Conservation (phyloP, 2,888 invertebrate species). For the Orthonychiurus folsomi region DNA sequence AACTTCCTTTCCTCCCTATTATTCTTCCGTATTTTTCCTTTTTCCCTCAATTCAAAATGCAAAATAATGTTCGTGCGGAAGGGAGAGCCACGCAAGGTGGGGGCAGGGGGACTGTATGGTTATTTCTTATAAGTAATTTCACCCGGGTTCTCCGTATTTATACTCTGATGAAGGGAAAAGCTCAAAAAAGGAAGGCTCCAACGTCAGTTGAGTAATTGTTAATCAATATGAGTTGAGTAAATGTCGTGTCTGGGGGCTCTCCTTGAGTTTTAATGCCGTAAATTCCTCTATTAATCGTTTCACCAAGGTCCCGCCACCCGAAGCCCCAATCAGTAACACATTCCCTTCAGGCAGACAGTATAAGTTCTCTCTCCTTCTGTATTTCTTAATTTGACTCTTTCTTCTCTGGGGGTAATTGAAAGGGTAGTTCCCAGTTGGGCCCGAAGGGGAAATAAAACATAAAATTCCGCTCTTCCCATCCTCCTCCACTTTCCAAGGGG, state of each 20-base stretch:
- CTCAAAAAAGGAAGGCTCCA: neutral
- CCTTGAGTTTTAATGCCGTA: neutral
- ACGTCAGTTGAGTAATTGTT: slow-evolving; percentile 4
- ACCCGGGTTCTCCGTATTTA: slow-evolving; percentile 1
- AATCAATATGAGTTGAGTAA: slow-evolving; percentile 10
- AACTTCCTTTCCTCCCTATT: neutral
- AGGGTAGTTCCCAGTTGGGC: too few species aligned
- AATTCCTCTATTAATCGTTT: neutral
- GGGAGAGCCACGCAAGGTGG: too few species aligned
- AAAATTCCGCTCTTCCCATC: too few species aligned
- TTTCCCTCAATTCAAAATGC: neutral
- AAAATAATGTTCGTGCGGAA: too few species aligned
- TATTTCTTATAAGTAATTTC: neutral
- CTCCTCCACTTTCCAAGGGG: too few species aligned
- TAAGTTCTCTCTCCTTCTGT: too few species aligned
- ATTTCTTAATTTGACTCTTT: too few species aligned
- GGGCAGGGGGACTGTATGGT: neutral
- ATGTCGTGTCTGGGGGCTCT: slow-evolving; percentile 1
- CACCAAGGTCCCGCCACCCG: neutral
- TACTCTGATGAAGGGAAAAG: neutral
- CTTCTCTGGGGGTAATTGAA: too few species aligned
- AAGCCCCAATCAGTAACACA: too few species aligned
- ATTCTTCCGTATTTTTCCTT: neutral
- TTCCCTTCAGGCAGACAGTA: too few species aligned
- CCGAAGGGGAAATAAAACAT: too few species aligned